Conservation (phyloP, 2,797 vertebrate species). For the Columba guinea region DNA sequence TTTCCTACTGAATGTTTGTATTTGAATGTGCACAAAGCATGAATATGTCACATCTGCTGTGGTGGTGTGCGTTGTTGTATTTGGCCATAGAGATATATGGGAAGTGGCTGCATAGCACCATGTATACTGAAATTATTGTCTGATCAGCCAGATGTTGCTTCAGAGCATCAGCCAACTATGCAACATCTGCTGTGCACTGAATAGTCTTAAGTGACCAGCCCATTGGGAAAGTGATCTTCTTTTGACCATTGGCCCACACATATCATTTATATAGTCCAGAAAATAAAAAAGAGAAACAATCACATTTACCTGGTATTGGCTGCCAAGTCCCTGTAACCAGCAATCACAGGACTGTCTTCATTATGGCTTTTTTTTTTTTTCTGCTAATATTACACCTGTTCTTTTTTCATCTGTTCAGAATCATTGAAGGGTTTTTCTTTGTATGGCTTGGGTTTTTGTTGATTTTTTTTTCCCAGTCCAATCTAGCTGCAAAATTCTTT, state of each 20-base stretch:
- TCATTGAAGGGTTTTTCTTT: not conserved
- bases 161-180: not conserved
- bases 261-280: not conserved
- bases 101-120: not conserved
- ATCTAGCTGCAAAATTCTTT: not conserved
- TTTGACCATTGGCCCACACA: not conserved
- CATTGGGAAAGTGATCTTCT: not conserved
- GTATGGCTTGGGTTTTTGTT: accelerated
- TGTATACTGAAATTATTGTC: accelerated
- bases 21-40: not conserved
- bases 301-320: not conserved
- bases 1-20: not conserved
- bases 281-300: not conserved
- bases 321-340: not conserved
- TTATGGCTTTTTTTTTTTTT: not conserved
- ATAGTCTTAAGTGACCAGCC: too few relatives aligned
- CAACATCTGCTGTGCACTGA: not conserved
- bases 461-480: not conserved
- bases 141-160: not conserved
- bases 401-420: not conserved
- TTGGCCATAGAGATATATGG: not conserved
- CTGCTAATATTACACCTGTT: not conserved
- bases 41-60: not conserved
- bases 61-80: not conserved
- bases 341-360: not conserved